Percentiles rank a stretch among this genome's conserved stretches.
phyloP scores from a whole-genome alignment of 2,888 invertebrate species.

The Physocephala rufipes region DNA sequence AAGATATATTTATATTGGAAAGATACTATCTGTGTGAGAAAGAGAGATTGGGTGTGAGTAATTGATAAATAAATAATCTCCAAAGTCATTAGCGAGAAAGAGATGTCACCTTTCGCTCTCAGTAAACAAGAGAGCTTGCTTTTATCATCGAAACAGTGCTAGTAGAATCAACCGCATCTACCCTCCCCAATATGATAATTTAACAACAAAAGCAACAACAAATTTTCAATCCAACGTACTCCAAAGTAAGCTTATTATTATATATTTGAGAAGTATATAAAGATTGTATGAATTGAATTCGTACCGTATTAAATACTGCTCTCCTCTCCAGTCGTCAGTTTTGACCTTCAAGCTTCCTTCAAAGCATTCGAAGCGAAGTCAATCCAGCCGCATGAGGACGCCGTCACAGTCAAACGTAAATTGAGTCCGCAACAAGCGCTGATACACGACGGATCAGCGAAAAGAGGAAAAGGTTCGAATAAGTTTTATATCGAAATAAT shows the following conservation, averaged over 20 bases:
- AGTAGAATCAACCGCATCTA: too few relatives aligned
- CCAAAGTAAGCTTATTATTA: conserved; percentile 27
- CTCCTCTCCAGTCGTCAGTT: conserved; percentile 59
- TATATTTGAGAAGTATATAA: conserved; percentile 11
- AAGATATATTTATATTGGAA: too few relatives aligned
- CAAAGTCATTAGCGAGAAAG: too few relatives aligned
- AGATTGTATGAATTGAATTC: conserved; percentile 30
- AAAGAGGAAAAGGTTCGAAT: conserved; percentile 15
- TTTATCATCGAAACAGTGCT: too few relatives aligned
- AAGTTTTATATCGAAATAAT: neutral
- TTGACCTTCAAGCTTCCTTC: conserved; percentile 66
- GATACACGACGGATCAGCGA: conserved; percentile 54
- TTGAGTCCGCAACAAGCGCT: conserved; percentile 60
- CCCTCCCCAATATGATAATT: too few relatives aligned
- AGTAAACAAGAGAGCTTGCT: too few relatives aligned
- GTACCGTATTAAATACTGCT: conserved; percentile 25
- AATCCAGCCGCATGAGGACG: conserved; percentile 44
- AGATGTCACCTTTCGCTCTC: too few relatives aligned
- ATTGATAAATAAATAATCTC: too few relatives aligned
- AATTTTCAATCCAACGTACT: conserved; percentile 28
- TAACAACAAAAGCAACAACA: conserved; percentile 14
- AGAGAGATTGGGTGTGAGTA: too few relatives aligned
- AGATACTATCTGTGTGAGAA: too few relatives aligned
- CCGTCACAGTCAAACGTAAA: conserved; percentile 46
- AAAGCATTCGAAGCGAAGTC: conserved; percentile 51